A percentile compares a stretch with the other conserved stretches of the same genome.
Conservation (phyloP, 1,140 invertebrate genomes). For the Globodera ellingtonae region DNA sequence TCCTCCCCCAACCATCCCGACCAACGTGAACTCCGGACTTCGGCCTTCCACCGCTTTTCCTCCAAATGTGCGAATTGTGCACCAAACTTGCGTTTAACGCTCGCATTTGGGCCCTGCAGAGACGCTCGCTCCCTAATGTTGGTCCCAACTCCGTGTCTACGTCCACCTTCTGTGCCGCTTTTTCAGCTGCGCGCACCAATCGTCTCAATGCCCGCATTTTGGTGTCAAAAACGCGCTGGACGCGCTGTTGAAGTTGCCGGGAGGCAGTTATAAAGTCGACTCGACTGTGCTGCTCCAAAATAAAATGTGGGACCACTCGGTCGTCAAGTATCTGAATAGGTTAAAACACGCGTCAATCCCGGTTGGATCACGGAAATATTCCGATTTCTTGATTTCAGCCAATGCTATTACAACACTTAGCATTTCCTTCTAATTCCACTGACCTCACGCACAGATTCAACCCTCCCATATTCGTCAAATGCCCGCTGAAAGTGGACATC, state of each 20-base stretch:
- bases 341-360: too few species aligned
- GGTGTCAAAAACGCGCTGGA: background rate
- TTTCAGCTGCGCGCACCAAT: background rate
- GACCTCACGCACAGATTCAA: background rate
- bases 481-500: slow-evolving; percentile 1
- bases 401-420: too few species aligned
- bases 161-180: slow-evolving; percentile 7
- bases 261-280: background rate
- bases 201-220: background rate
- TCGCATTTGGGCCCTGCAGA: background rate
- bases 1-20: too few species aligned
- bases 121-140: background rate
- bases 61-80: background rate
- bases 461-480: background rate
- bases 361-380: too few species aligned
- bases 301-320: background rate
- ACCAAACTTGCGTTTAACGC: background rate
- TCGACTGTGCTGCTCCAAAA: slow-evolving; percentile 13
- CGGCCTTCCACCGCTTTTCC: background rate
- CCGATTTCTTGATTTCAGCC: too few species aligned
- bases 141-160: slow-evolving; percentile 1
- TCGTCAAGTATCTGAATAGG: background rate
- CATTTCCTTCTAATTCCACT: background rate
- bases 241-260: background rate
- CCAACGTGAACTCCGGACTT: slow-evolving; percentile 1